A percentile compares a stretch with the other conserved stretches of the same genome.
phyloP scores from a whole-genome alignment of 2,797 vertebrate genomes.

The Buceros bicornis region DNA sequence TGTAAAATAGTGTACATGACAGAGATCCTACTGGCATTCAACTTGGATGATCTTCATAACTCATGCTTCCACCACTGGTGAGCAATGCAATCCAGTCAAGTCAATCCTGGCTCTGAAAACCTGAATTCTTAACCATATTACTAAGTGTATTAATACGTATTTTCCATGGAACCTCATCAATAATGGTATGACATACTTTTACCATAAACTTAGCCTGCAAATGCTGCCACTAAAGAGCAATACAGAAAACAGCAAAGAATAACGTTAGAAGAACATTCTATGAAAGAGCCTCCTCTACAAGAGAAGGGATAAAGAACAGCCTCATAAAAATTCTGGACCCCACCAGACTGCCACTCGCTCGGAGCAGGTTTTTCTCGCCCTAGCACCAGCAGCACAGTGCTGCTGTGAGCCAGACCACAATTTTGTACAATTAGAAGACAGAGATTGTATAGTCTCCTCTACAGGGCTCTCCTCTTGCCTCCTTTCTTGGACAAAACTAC shows the following conservation, averaged over 20 bases:
- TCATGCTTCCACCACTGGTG: background rate
- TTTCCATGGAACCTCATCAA: background rate
- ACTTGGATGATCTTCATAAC: background rate
- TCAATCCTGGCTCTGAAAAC: background rate
- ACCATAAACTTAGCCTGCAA: background rate
- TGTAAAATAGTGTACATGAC: background rate
- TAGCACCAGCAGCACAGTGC: background rate
- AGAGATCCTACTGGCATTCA: background rate
- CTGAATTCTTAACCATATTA: background rate
- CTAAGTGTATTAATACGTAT: background rate
- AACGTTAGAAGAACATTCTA: background rate
- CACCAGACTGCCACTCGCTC: background rate
- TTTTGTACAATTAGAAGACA: background rate
- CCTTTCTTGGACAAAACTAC: background rate
- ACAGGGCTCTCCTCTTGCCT: background rate
- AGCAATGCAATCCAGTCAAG: background rate
- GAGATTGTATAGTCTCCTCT: too few species aligned
- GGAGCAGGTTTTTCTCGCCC: background rate
- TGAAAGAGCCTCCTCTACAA: background rate
- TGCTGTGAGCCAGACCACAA: background rate
- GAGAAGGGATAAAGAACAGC: background rate
- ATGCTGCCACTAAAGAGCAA: background rate
- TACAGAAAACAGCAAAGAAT: background rate
- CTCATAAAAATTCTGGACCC: background rate
- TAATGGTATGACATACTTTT: fast-evolving